phyloP scores from a whole-genome alignment of 2,797 vertebrate genomes.

The Lithobates sylvaticus region DNA sequence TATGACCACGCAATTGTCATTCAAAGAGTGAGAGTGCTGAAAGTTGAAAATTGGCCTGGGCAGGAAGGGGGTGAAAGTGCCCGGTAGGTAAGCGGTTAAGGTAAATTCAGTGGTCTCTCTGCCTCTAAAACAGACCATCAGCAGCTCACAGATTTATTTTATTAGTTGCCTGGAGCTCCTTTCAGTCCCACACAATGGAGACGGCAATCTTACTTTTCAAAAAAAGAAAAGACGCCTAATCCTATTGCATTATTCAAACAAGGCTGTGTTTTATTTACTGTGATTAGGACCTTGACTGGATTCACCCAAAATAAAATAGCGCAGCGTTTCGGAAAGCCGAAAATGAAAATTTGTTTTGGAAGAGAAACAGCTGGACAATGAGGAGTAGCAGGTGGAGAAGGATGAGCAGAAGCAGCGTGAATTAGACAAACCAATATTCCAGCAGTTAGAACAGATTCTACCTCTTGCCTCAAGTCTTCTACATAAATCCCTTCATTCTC shows the following conservation, averaged over 20 bases:
- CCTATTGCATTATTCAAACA: neutral
- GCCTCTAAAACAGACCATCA: neutral
- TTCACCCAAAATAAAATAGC: slow-evolving; percentile 20
- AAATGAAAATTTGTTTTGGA: slow-evolving; percentile 25
- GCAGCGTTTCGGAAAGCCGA: slow-evolving; percentile 10
- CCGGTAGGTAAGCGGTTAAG: neutral
- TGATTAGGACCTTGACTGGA: slow-evolving; percentile 11
- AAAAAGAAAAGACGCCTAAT: neutral
- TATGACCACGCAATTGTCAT: too few relatives aligned
- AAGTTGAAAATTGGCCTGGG: too few relatives aligned
- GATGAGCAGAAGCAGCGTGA: slow-evolving; percentile 46
- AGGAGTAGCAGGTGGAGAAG: slow-evolving; percentile 53
- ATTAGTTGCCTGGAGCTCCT: neutral
- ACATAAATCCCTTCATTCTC: slow-evolving; percentile 36
- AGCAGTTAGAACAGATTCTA: slow-evolving; percentile 50
- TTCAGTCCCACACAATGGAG: neutral
- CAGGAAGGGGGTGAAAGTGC: too few relatives aligned
- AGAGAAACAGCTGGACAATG: slow-evolving; percentile 53
- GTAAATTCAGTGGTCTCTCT: neutral
- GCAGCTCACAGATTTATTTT: neutral
- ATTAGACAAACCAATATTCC: slow-evolving; percentile 49
- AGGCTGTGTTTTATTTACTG: slow-evolving; percentile 13
- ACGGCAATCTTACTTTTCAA: neutral
- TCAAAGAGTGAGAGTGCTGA: too few relatives aligned
- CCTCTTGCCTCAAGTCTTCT: slow-evolving; percentile 53